phyloP scores from a whole-genome alignment of 2,888 invertebrate genomes.

The Philonicus albiceps region DNA sequence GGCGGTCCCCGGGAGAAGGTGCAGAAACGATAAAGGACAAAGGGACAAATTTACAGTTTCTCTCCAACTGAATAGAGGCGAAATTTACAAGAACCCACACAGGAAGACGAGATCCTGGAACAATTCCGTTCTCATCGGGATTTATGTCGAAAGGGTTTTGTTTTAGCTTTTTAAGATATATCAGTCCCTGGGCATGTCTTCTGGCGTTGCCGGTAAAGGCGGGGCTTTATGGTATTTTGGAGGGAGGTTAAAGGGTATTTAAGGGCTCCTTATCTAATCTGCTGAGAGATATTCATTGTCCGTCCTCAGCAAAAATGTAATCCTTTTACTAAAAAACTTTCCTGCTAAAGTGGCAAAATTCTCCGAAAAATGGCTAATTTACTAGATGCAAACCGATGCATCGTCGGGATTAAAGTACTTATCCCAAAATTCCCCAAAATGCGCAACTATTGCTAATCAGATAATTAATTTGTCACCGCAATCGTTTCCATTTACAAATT shows the following conservation, averaged over 20 bases:
- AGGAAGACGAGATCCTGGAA: background rate
- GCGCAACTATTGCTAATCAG: conserved; percentile 6
- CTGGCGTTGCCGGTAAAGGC: background rate
- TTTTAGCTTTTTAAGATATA: conserved; percentile 1
- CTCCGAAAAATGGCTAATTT: background rate
- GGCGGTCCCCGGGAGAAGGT: conserved; percentile 10
- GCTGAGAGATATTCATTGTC: background rate
- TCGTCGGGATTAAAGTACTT: background rate
- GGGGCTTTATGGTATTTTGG: background rate
- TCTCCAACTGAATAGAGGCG: conserved; percentile 19
- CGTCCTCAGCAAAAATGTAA: background rate
- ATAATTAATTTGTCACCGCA: background rate
- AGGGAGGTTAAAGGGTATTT: background rate
- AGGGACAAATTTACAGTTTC: conserved; percentile 37
- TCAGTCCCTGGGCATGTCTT: background rate
- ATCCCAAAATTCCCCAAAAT: background rate
- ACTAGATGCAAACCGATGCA: background rate
- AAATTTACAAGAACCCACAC: conserved; percentile 1
- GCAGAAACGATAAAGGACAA: conserved; percentile 36
- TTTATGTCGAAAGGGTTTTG: conserved; percentile 36
- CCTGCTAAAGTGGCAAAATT: background rate
- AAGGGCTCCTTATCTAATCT: background rate
- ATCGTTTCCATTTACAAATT: background rate
- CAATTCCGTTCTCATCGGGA: background rate
- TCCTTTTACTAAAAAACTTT: background rate